These are phyloP conservation scores for Nycticryphes semicollaris DNA, from an alignment of 2,113 vertebrate species.

Conservation along the genomic window DNA sequence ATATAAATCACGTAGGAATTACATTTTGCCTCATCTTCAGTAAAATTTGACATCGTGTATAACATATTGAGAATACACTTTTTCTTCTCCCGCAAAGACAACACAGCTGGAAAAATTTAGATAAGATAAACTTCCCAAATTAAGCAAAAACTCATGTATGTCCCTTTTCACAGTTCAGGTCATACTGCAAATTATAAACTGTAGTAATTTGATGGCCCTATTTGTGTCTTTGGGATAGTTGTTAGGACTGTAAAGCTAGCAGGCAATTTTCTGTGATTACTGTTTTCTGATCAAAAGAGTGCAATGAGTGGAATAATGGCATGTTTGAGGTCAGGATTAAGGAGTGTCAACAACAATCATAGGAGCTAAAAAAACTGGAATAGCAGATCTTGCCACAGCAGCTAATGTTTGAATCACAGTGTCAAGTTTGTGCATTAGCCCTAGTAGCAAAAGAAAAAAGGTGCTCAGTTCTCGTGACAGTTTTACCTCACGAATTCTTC, in stretches of 20 bases:
- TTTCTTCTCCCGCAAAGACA: neutral
- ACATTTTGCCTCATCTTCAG: neutral
- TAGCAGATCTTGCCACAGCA: neutral
- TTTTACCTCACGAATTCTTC: neutral
- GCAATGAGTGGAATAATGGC: neutral
- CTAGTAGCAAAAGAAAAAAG: neutral
- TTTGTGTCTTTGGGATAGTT: neutral
- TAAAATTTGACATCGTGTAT: neutral
- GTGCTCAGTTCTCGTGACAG: accelerated
- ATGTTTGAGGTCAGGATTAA: neutral
- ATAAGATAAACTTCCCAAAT: neutral
- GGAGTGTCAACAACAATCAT: neutral
- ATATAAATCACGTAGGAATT: neutral
- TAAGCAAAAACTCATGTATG: neutral
- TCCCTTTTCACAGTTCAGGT: neutral
- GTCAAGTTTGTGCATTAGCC: neutral
- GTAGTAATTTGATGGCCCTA: neutral
- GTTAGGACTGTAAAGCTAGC: neutral
- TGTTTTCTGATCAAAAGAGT: neutral
- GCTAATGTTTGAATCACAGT: neutral
- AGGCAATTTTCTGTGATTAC: neutral
- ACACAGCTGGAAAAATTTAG: neutral
- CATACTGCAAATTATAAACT: neutral
- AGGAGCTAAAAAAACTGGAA: neutral
- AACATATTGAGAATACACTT: neutral